phyloP scores from a whole-genome alignment of 2,888 invertebrate species.

The Drosophila phalerata region DNA sequence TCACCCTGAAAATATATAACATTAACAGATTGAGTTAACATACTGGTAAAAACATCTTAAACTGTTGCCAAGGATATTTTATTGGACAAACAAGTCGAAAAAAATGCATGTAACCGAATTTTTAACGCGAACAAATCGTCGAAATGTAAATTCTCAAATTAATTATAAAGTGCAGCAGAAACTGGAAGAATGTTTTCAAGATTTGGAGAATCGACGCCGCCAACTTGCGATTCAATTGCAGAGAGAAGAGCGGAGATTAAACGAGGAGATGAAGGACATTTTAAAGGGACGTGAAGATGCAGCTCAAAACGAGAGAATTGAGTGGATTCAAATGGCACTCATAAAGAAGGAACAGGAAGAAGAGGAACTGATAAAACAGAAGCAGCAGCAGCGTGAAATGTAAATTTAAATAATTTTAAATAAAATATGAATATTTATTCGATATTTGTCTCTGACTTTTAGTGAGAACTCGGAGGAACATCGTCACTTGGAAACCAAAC shows the following conservation, averaged over 20 bases:
- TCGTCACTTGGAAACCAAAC: constrained; percentile 64
- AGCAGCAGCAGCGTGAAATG: constrained; percentile 65
- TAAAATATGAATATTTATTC: neutral
- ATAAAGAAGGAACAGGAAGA: constrained; percentile 47
- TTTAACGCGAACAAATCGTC: constrained; percentile 56
- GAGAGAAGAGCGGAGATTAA: constrained; percentile 22
- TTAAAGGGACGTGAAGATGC: constrained; percentile 33
- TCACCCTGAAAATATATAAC: neutral
- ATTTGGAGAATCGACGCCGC: constrained; percentile 59
- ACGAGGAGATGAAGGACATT: constrained; percentile 43
- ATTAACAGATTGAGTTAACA: neutral
- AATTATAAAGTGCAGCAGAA: constrained; percentile 39
- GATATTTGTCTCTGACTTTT: neutral
- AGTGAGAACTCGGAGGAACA: constrained; percentile 66
- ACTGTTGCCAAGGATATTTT: constrained; percentile 39
- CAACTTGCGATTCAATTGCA: constrained; percentile 39
- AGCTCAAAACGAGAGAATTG: constrained; percentile 46
- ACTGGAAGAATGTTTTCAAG: constrained; percentile 41
- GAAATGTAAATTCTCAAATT: constrained; percentile 60
- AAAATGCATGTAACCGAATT: constrained; percentile 62
- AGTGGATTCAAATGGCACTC: constrained; percentile 65
- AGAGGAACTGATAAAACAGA: constrained; percentile 47
- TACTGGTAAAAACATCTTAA: neutral
- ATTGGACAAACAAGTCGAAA: constrained; percentile 10
- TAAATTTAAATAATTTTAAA: constrained; percentile 1